These are phyloP conservation scores for Rhopalosiphum maidis DNA, from an alignment of 1,140 invertebrate genomes.

Conservation along the genomic window DNA sequence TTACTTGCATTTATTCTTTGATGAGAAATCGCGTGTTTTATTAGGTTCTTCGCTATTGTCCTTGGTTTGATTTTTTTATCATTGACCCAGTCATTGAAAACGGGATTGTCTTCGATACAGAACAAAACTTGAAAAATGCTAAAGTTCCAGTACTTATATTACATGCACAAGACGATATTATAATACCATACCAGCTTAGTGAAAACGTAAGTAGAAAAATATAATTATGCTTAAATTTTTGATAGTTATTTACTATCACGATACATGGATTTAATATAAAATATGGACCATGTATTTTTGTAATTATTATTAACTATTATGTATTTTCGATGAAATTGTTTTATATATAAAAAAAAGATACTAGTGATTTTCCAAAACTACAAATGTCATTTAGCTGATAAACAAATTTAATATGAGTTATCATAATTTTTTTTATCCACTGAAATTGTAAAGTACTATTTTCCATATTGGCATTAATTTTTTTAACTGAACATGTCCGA, in stretches of 20 bases:
- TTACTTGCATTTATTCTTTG: neutral
- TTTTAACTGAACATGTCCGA: no score
- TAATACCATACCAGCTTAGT: constrained; percentile 80
- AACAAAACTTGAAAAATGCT: constrained; percentile 73
- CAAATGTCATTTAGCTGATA: no score
- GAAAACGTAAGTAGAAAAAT: constrained; percentile 67
- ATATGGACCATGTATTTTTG: neutral
- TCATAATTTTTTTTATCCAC: no score
- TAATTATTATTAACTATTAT: neutral
- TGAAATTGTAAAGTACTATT: no score
- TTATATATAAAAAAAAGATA: no score
- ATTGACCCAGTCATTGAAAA: constrained; percentile 73
- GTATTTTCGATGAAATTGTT: no score
- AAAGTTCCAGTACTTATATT: constrained; percentile 81
- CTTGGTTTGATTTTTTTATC: constrained; percentile 74
- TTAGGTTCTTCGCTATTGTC: neutral
- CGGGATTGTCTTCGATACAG: constrained; percentile 74
- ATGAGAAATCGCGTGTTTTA: neutral
- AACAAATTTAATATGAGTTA: no score
- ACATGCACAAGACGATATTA: constrained; percentile 86
- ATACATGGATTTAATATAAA: neutral
- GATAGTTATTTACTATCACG: neutral
- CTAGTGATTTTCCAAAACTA: no score
- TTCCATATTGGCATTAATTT: no score
- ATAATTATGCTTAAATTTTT: neutral